Conservation (phyloP, 2,113 vertebrate genomes). For the Mormyrus iriodes region DNA sequence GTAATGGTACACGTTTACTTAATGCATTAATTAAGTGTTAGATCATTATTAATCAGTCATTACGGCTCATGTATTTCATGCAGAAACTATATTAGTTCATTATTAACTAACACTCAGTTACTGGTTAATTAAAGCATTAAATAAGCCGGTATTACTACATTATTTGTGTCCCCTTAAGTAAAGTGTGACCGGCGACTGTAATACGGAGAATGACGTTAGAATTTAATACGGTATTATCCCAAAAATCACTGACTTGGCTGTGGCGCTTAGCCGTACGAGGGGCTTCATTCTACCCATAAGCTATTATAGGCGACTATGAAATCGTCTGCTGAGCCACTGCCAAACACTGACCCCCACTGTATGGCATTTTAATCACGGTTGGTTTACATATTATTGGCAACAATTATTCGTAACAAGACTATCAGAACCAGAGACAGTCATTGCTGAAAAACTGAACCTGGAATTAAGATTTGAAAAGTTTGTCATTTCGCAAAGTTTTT, state of each 20-base stretch:
- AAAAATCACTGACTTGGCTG: no score
- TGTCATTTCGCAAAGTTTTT: neutral
- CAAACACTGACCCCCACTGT: neutral
- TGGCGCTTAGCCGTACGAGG: neutral
- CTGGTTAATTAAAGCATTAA: neutral
- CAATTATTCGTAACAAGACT: no score
- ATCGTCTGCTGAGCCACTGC: neutral
- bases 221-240: no score
- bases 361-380: no score
- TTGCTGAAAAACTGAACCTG: no score
- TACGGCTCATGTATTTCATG: neutral
- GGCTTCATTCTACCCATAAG: neutral
- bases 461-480: no score
- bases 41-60: neutral
- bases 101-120: neutral
- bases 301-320: neutral
- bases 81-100: neutral
- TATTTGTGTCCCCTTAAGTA: neutral
- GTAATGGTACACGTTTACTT: neutral
- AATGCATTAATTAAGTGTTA: neutral
- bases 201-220: no score
- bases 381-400: no score
- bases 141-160: neutral
- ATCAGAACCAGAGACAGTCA: no score
- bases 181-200: neutral